Base-by-base conservation (phyloP, 2,797 vertebrate species). In the Sebastes elongatus region DNA sequence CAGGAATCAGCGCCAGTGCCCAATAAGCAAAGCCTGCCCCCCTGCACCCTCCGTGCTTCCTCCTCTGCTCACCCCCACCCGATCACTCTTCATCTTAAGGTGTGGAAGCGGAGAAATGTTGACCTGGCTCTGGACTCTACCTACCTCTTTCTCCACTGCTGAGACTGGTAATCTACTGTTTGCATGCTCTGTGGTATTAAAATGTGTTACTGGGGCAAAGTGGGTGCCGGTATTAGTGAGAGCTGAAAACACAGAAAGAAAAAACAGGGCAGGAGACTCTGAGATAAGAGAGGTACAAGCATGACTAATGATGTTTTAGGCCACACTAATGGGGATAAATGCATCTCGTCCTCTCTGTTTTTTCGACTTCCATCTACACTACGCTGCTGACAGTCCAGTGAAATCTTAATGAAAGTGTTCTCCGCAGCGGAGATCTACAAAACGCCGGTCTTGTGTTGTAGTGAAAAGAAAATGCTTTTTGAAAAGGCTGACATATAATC, bases 161-260 rank as follows among this genome's bases (percentile, higher is more conserved):
- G 70, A 71, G 85, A 75, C 75, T 85, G 84, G 52, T 91, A 92
- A 94, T 93, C 89, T 87, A 71, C 63, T 64, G 76, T 66, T 88
- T 89, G 89, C 90, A 63, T 63, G 81, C 62, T 80, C 42, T 4
- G 63, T 27, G 69, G 79, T 80, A 89, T 92, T 89, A 86, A 92
- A 89, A 82, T 87, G 88, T 91, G 90, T 87, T 93, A 91, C 87
- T 89, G 87, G 91, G 88, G 68, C 83, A 92, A 89, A 89, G 88
- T 85, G 85, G 80, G 74, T 76, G 83, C 83, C 11, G 59, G 88
- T 62, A 88, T 92, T 90, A 83, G 59, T 3, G 62, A 81, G 72
- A 25, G 78, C 32, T 71, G 53, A 65, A 82, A 27, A 56, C 4
- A 28, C 59, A 73, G 82, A 59, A 76, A 63, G 20, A 35, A 2